phyloP scores from a whole-genome alignment of 2,113 vertebrate species.

The Anolis carolinensis region DNA sequence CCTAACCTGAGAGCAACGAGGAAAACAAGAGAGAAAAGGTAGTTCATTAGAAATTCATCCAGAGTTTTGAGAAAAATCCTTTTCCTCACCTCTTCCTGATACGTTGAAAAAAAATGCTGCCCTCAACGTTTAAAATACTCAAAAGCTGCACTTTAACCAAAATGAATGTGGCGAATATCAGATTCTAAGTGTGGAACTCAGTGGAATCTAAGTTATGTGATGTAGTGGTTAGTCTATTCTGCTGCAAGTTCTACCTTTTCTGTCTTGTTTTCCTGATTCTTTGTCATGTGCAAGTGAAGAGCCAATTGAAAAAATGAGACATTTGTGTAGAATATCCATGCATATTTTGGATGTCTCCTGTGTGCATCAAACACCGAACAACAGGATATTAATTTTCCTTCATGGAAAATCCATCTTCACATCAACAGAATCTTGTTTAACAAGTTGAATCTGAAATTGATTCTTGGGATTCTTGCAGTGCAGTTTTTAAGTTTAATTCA shows the following conservation, averaged over 20 bases:
- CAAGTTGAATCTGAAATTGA: not conserved
- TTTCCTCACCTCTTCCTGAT: too few species aligned
- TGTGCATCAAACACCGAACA: not conserved
- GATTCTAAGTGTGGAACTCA: too few species aligned
- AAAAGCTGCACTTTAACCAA: too few species aligned
- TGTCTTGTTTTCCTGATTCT: not conserved
- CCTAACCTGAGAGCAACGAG: too few species aligned
- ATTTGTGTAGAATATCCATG: not conserved
- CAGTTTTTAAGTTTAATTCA: not conserved
- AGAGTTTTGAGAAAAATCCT: too few species aligned
- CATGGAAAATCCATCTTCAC: not conserved
- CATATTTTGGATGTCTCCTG: not conserved
- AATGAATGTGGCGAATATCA: too few species aligned
- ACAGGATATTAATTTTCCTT: not conserved
- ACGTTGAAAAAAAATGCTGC: too few species aligned
- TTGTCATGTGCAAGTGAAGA: not conserved
- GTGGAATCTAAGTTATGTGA: too few species aligned
- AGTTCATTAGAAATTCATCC: too few species aligned
- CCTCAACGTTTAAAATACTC: too few species aligned
- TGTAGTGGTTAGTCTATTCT: not conserved
- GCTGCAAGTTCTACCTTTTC: too few species aligned
- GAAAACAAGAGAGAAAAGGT: too few species aligned
- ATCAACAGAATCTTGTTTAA: not conserved
- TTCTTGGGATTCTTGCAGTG: not conserved
- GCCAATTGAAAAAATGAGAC: not conserved